phyloP scores from a whole-genome alignment of 1,140 invertebrate species.

The Mercenaria mercenaria region DNA sequence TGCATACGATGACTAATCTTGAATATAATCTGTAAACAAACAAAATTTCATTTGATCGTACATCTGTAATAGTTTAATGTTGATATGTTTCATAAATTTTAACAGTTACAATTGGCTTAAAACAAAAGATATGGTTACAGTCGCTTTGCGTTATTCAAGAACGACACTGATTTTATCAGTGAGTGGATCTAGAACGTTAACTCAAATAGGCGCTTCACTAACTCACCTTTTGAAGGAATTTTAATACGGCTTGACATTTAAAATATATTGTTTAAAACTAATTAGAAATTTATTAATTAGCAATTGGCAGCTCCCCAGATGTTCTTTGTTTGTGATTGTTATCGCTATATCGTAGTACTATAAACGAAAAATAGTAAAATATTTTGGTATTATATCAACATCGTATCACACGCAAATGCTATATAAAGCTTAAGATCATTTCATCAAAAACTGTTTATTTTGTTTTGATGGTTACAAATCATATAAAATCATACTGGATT shows the following conservation, averaged over 20 bases:
- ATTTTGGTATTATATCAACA: not conserved
- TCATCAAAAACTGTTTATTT: slow-evolving; percentile 31
- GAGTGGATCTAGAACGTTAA: not conserved
- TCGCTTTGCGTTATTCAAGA: slow-evolving; percentile 18
- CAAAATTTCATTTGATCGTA: not conserved
- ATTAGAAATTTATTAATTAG: slow-evolving; percentile 60
- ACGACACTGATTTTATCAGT: slow-evolving; percentile 49
- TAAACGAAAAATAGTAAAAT: slow-evolving; percentile 11
- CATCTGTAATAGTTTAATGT: slow-evolving; percentile 21
- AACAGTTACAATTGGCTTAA: slow-evolving; percentile 33
- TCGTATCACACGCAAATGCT: slow-evolving; percentile 10
- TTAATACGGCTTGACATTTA: slow-evolving; percentile 13
- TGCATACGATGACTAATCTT: slow-evolving; percentile 33
- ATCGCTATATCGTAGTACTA: slow-evolving; percentile 16
- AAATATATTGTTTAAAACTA: slow-evolving; percentile 22
- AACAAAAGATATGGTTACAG: slow-evolving; percentile 53
- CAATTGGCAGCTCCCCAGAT: slow-evolving; percentile 39
- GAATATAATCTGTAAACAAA: slow-evolving; percentile 49
- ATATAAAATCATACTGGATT: slow-evolving; percentile 19
- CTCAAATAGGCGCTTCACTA: not conserved
- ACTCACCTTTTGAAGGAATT: slow-evolving; percentile 32
- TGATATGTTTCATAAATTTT: slow-evolving; percentile 40
- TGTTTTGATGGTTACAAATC: not conserved
- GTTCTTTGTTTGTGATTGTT: slow-evolving; percentile 21
- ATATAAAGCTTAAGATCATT: slow-evolving; percentile 39